Base-by-base conservation (phyloP, 2,888 invertebrate genomes). In the Gandaritis pyraliata region DNA sequence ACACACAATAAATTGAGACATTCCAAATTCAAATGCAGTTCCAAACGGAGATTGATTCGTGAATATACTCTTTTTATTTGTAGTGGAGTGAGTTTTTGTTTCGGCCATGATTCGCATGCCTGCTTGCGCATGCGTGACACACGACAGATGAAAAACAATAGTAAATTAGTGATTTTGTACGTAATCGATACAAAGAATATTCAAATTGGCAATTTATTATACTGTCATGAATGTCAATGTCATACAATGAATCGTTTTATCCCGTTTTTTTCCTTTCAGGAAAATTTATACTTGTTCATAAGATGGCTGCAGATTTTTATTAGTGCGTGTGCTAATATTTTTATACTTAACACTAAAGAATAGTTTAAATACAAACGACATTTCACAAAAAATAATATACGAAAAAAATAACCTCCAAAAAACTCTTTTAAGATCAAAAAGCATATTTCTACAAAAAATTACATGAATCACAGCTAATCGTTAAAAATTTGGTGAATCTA, bases 111-210 rank as follows among this genome's bases (percentile, higher is more conserved):
- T 58, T 61, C 58, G 54, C 70, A 54, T 71, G 64, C 64, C 61
- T 48, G 63, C 53, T 54, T 55, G 38, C 39, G 59, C 56, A 56
- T 68, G 73, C 73, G 70, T 73, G 73, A 58, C 56, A 62, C 67
- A 73, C 69, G 71, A 66, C 66, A 64, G 48, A 62, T 61, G 60
- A 64, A 65, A 70, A 67, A 68, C 58, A 64, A 67, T 57, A 61
- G 53, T 56, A 62, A 61, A 63, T 62, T 71, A 56, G 58, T 60
- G 60, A 57, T 62, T 13, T 50, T 55, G 58, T 61, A 64, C 52
- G 69, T 65, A 65, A 69, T 67, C 62, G 60, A 70, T 70, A 65
- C 58, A 63, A 55, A 59, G 57, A 58, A 52, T 63, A 49, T 58
- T 58, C 58, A 58, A 54, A 62, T 43, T 33, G 12, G 39, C 18